A percentile compares a stretch with the other conserved stretches of the same genome.
These are phyloP conservation scores for Paedocypris sp. DNA, from an alignment of 2,113 vertebrate genomes.

Conservation along the genomic window DNA sequence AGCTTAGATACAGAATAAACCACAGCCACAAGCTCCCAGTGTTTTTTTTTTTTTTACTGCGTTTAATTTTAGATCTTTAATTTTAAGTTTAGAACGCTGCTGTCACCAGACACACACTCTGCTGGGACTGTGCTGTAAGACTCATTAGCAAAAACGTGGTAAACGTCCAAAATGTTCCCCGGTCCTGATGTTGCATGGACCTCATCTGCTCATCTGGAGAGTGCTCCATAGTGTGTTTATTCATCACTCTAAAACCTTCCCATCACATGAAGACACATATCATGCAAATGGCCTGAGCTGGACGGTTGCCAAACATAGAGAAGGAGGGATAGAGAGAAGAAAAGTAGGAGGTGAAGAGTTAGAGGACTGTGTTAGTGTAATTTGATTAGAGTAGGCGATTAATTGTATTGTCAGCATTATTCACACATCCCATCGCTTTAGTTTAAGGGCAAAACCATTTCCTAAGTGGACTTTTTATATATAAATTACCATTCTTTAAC, in stretches of 20 bases:
- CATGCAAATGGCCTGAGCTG: background rate
- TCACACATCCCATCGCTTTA: too few species aligned
- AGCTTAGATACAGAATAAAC: too few species aligned
- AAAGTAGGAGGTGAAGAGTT: background rate
- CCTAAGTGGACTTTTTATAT: too few species aligned
- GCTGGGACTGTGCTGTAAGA: background rate
- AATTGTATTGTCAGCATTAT: slow-evolving; percentile 22
- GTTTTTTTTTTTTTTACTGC: background rate
- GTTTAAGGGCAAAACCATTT: too few species aligned
- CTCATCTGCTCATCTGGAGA: background rate
- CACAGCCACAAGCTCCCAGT: too few species aligned
- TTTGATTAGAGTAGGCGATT: slow-evolving; percentile 31
- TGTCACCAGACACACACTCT: too few species aligned
- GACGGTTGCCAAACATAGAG: background rate
- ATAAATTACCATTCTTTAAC: too few species aligned
- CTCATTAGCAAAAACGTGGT: background rate
- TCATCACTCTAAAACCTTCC: background rate
- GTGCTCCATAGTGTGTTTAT: background rate
- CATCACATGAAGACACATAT: background rate
- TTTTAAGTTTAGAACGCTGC: background rate
- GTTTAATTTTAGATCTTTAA: background rate
- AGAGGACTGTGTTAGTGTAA: slow-evolving; percentile 14
- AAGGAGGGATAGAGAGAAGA: background rate
- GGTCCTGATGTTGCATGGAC: background rate
- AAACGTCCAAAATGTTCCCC: background rate